These are phyloP conservation scores for Philantomba maxwellii DNA, from an alignment of 2,113 vertebrate genomes.

Conservation along the genomic window DNA sequence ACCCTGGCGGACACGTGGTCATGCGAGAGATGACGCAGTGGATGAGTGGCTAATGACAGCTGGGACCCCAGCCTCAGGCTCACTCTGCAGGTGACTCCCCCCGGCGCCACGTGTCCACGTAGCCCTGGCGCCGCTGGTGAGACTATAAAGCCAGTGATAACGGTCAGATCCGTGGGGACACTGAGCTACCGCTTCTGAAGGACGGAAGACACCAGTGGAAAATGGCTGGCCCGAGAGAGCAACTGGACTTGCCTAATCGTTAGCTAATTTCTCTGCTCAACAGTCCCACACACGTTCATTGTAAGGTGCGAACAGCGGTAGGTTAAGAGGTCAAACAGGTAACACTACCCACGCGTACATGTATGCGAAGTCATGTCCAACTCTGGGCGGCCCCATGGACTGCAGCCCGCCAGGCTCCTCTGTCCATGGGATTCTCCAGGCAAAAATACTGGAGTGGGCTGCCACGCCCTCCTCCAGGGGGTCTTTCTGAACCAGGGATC, in stretches of 20 bases:
- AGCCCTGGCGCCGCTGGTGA: rapidly evolving
- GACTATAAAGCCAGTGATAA: rapidly evolving
- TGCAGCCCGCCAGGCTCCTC: not conserved
- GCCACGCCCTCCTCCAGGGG: not conserved
- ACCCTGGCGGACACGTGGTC: rapidly evolving
- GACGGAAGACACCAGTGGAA: not conserved
- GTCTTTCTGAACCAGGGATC: not conserved
- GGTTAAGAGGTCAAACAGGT: not conserved
- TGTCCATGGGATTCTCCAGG: not conserved
- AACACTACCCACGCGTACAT: rapidly evolving
- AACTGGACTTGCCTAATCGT: no score
- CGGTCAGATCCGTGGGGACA: not conserved
- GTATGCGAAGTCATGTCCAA: rapidly evolving
- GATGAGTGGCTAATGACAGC: not conserved
- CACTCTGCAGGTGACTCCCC: not conserved
- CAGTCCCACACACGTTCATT: rapidly evolving
- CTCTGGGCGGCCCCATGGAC: not conserved
- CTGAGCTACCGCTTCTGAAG: not conserved
- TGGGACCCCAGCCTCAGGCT: not conserved
- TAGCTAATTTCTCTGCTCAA: not conserved
- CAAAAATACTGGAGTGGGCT: not conserved
- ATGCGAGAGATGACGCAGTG: rapidly evolving
- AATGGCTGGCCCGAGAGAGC: rapidly evolving
- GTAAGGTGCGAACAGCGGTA: not conserved
- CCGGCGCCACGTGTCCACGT: rapidly evolving